Conservation (phyloP, 1,140 invertebrate species). For the Metaphire vulgaris region DNA sequence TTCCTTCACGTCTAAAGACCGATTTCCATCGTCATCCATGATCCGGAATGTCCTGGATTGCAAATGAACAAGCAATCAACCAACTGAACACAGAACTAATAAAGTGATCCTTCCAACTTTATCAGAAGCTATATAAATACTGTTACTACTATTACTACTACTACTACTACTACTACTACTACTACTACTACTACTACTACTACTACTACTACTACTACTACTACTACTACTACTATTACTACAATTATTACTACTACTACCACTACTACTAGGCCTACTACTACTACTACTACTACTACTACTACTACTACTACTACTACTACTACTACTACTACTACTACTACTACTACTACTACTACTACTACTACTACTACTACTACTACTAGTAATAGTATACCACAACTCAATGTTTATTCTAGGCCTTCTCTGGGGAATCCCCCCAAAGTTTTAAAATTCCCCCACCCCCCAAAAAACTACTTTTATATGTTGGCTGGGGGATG, state of each 20-base stretch:
- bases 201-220: conserved; percentile 3
- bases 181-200: neutral
- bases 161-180: neutral
- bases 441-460: no score
- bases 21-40: conserved; percentile 84
- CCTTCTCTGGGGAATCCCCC: no score
- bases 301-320: neutral
- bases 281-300: neutral
- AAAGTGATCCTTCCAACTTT: neutral
- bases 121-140: neutral
- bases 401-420: no score
- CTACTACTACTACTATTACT: conserved; percentile 1
- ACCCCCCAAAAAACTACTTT: no score
- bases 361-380: conserved; percentile 2
- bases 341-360: conserved; percentile 2
- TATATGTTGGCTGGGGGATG: no score
- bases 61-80: neutral
- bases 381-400: neutral
- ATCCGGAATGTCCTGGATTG: conserved; percentile 73
- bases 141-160: neutral
- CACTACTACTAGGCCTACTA: neutral
- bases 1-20: conserved; percentile 72
- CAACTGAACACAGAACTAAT: no score
- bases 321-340: conserved; percentile 3
- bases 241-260: neutral